Percentiles rank a stretch among this genome's conserved stretches.
These are phyloP conservation scores for Melanotaenia parkinsoni DNA, from an alignment of 2,797 vertebrate species.

Conservation along the genomic window DNA sequence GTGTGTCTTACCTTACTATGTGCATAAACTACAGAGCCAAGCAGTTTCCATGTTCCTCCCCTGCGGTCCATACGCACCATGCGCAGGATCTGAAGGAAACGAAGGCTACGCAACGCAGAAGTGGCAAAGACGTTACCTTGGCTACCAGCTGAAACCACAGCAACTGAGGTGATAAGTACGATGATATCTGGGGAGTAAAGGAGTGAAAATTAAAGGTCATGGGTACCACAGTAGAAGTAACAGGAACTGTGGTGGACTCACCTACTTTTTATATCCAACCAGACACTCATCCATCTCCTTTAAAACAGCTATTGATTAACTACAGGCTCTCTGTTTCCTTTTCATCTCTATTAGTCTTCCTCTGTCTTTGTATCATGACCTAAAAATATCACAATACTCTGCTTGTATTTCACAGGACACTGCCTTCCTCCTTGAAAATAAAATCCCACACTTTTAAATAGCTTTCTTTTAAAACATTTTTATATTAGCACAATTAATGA, in stretches of 20 bases:
- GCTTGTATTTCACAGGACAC: slow-evolving; percentile 16
- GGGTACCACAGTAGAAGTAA: slow-evolving; percentile 33
- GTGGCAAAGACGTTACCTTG: slow-evolving; percentile 99
- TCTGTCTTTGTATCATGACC: slow-evolving; percentile 13
- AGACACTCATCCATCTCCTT: slow-evolving; percentile 41
- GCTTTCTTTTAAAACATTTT: neutral
- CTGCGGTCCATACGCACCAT: slow-evolving; percentile 99
- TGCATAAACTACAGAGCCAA: slow-evolving; percentile 97
- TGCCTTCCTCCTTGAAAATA: neutral
- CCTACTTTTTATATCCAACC: slow-evolving; percentile 23
- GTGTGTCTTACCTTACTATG: slow-evolving; percentile 91
- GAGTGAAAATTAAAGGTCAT: slow-evolving; percentile 59
- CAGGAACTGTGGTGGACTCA: slow-evolving; percentile 40
- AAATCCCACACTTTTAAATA: neutral
- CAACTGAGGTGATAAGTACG: slow-evolving; percentile 97
- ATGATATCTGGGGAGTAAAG: slow-evolving; percentile 89
- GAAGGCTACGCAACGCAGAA: slow-evolving; percentile 96
- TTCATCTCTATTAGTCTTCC: slow-evolving; percentile 22
- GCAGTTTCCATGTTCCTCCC: slow-evolving; percentile 97
- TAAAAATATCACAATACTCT: slow-evolving; percentile 5
- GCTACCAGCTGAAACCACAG: slow-evolving; percentile 98
- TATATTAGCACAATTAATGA: neutral
- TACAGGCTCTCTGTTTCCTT: slow-evolving; percentile 18
- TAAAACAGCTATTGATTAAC: slow-evolving; percentile 50
- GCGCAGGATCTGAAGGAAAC: slow-evolving; percentile 98